Evolutionary conservation across 2,797 vertebrate genomes (phyloP), one percentile per base, ranked within the genome.

Genomic region (Anabas testudineus): DNA sequence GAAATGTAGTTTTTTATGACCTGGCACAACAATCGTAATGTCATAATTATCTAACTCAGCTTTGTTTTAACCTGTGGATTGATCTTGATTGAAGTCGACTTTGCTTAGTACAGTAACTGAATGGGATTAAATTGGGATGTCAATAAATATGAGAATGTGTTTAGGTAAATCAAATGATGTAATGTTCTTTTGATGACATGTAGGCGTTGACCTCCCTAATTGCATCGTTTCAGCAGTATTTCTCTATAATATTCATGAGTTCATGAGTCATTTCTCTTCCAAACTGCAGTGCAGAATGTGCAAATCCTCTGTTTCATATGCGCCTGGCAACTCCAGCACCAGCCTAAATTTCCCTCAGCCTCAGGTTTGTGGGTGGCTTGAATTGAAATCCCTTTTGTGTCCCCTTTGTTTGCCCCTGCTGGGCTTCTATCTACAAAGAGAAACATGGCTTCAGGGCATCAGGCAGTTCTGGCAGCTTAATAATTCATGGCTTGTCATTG

Each of bases 401-500:
- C 81, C 71, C 43, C 24, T 68, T 76, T 83, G 67, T 85, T 83
- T 83, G 81, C 32, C 75, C 74, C 75, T 48, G 68, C 78, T 49
- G 80, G 80, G 76, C 81, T 81, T 62, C 71, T 39, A 10, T 83
- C 81, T 78, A 68, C 80, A 85, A 74, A 85, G 56, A 67, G 74
- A 78, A 81, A 77, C 81, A 70, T 58, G 66, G 79, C 88, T 71
- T 4, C 39, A 2, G 83, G 81, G 81, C 71, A 75, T 71, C 59
- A 58, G 71, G 73, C 81, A 58, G 74, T 80, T 74, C 65, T 64
- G 62, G 48, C 34, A 57, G 71, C 76, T 91, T 84, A 90, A 90
- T 91, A 87, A 89, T 91, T 88, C 78, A 89, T 81, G 81, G 59
- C 70, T 76, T 85, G 87, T 89, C 87, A 67, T 65, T 69, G 78